Percentiles rank a stretch among this genome's conserved stretches.
phyloP scores from a whole-genome alignment of 1,140 invertebrate species.

The Tigriopus japonicus region DNA sequence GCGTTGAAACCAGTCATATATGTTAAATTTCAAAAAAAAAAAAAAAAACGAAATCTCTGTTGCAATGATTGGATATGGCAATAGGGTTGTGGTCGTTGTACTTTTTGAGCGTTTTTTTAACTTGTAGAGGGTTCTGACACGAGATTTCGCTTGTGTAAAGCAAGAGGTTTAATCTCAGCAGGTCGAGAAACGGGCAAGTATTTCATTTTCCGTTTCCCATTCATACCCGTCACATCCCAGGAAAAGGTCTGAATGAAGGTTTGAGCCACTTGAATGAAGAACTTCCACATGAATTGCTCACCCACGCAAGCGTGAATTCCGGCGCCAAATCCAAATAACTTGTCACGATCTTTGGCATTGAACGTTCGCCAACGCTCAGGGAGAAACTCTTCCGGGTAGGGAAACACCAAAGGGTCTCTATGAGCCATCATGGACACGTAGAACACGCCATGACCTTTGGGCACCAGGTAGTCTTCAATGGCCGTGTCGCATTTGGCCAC shows the following conservation, averaged over 20 bases:
- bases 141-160: too few relatives aligned
- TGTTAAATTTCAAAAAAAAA: too few relatives aligned
- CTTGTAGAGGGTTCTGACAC: too few relatives aligned
- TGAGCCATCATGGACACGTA: not conserved
- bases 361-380: not conserved
- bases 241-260: not conserved
- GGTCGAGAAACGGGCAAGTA: not conserved
- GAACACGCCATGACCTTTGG: not conserved
- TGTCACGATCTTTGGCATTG: not conserved
- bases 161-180: not conserved
- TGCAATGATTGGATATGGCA: too few relatives aligned
- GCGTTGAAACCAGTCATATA: too few relatives aligned
- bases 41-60: too few relatives aligned
- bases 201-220: not conserved
- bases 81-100: too few relatives aligned
- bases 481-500: not conserved
- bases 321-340: not conserved
- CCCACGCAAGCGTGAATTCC: not conserved
- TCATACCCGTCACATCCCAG: not conserved
- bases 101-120: too few relatives aligned
- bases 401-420: not conserved
- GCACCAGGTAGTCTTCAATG: not conserved
- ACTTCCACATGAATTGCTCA: not conserved
- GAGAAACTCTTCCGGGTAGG: not conserved
- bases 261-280: not conserved